Conservation (phyloP, 2,888 invertebrate species). For the Ormyrus pomaceus region DNA sequence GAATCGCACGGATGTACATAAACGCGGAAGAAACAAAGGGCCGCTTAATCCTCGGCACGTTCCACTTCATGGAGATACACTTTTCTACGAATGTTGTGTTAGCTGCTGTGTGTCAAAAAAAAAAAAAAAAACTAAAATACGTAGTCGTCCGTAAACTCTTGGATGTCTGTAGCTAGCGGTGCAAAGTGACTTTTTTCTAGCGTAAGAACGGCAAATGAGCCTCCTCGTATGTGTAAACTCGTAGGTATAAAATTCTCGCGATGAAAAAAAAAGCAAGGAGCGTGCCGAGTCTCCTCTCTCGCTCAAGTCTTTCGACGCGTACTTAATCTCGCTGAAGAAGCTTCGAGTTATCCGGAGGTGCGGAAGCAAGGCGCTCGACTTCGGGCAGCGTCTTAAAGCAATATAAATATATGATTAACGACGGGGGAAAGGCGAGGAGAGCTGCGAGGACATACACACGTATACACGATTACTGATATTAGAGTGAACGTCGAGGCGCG, state of each 20-base stretch:
- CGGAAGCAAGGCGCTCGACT: slow-evolving; percentile 16
- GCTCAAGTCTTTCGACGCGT: too few relatives aligned
- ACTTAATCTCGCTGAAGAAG: too few relatives aligned
- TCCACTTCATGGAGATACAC: neutral
- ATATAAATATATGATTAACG: slow-evolving; percentile 39
- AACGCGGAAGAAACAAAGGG: too few relatives aligned
- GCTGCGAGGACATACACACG: neutral
- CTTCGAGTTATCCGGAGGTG: too few relatives aligned
- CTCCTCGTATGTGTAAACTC: slow-evolving; percentile 6
- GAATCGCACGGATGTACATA: too few relatives aligned
- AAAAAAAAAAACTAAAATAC: neutral
- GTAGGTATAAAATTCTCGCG: neutral
- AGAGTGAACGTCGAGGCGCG: neutral
- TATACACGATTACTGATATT: slow-evolving; percentile 27
- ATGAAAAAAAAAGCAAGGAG: neutral
- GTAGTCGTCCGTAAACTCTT: slow-evolving; percentile 5
- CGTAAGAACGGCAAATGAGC: neutral
- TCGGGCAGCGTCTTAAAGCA: slow-evolving; percentile 49
- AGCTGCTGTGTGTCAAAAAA: slow-evolving; percentile 12
- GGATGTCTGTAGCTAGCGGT: slow-evolving; percentile 34
- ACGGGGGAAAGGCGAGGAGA: slow-evolving; percentile 1
- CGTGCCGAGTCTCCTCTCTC: slow-evolving; percentile 3
- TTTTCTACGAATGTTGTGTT: slow-evolving; percentile 16
- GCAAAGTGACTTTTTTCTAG: slow-evolving; percentile 26
- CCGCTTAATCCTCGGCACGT: too few relatives aligned